Base-by-base conservation (phyloP, 2,888 invertebrate species). In the Drosophila paramelanica region DNA sequence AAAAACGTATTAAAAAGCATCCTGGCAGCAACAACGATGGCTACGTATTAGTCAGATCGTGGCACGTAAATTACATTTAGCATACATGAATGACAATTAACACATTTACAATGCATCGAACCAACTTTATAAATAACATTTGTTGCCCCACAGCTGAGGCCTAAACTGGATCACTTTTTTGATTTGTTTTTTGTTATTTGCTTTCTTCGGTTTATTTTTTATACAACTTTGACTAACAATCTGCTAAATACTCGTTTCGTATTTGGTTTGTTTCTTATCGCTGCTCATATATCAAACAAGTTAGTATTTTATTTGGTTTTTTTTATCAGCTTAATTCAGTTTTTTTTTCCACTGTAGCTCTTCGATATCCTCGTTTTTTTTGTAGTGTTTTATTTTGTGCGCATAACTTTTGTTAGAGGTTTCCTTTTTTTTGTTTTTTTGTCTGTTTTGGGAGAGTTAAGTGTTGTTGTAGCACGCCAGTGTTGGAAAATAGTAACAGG, bases 361-460 rank as follows among this genome's bases (percentile, higher is more conserved):
- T 10, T 31, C 25, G 41, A 17, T 41, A 0, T 10, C 14, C 10
- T 7, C 36, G 36, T 51, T 77, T 31, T 33, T 72, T 67, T 52
- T 80, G 60, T 84, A 77, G 73, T 73, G 52, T 67, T 52, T 42
- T 47, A 41, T 62, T 64, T 89, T 89, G 89, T 89, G 89, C 86
- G 89, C 81, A 88, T 86, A 89, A 73, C 80, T 68, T 85, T 78
- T 85, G 68, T 51, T 36, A 47, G 53, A 47, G 13, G 46, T 46
- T 31, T 52, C 17, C 4, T 13, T 10, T 27, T 7, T 7, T 1
- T 25, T 6, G 6, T 27, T 31, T 31, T 5, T 31, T 10, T 5
- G 27, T 6, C 7, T 25, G 5, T 13, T 27, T 42, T 5, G 39
- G 38, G 6, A 14, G 56, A 14, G 25, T 55, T 25, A 10, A 11